A percentile compares a stretch with the other conserved stretches of the same genome.
phyloP scores from a whole-genome alignment of 23 tunicate species.

The Phallusia fumigata region DNA sequence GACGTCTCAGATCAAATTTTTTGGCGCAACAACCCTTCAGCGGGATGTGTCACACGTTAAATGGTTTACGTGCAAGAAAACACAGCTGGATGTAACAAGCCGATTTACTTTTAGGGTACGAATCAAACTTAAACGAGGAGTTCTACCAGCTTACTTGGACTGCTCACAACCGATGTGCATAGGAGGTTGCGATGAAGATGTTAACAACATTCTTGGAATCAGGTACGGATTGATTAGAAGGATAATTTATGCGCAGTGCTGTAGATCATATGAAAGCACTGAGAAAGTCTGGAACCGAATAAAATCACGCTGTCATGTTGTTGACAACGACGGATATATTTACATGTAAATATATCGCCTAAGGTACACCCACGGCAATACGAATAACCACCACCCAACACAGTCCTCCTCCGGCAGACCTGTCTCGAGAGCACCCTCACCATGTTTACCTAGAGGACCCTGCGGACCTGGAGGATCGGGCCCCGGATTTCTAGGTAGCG shows the following conservation, averaged over 20 bases:
- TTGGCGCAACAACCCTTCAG: too few relatives aligned
- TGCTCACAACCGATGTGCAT: slow-evolving; percentile 62
- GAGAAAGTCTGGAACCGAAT: too few relatives aligned
- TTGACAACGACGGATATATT: too few relatives aligned
- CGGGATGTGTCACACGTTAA: too few relatives aligned
- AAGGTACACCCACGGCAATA: not conserved
- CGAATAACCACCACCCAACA: too few relatives aligned
- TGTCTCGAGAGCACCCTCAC: not conserved
- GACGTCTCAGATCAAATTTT: too few relatives aligned
- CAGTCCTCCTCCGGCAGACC: not conserved
- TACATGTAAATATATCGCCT: too few relatives aligned
- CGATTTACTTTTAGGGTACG: slow-evolving; percentile 39
- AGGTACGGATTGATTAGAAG: slow-evolving; percentile 46
- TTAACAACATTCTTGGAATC: slow-evolving; percentile 55
- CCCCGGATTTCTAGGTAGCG: slow-evolving; percentile 26
- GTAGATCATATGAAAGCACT: too few relatives aligned
- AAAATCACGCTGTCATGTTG: too few relatives aligned
- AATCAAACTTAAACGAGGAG: slow-evolving; percentile 52
- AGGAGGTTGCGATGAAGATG: slow-evolving; percentile 91
- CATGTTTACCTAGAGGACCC: not conserved
- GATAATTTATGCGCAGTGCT: too few relatives aligned
- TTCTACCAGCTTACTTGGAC: slow-evolving; percentile 67
- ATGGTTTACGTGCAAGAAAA: too few relatives aligned
- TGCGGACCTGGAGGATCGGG: slow-evolving; percentile 4
- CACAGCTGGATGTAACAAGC: not conserved